A percentile compares a stretch with the other conserved stretches of the same genome.
Conservation (phyloP, 35 echinoderm and acorn worm genomes). For the Patiria miniata region DNA sequence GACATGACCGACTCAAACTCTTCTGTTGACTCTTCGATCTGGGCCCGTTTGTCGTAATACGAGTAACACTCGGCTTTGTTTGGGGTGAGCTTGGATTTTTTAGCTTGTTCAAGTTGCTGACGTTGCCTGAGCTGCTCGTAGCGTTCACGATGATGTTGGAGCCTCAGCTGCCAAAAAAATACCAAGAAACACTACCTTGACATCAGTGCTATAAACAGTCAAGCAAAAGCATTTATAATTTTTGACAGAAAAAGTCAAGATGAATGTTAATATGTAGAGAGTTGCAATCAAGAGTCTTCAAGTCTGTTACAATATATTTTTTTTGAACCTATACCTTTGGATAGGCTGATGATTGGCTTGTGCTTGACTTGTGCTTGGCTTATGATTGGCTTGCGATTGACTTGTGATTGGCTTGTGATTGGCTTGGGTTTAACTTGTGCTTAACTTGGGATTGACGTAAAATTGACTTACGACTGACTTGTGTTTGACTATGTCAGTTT, state of each 20-base stretch:
- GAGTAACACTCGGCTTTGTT: constrained; percentile 40
- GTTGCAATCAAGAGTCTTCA: too few relatives aligned
- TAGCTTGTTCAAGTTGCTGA: neutral
- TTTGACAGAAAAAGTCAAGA: too few relatives aligned
- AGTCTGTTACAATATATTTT: too few relatives aligned
- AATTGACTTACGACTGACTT: too few relatives aligned
- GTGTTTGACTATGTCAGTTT: too few relatives aligned
- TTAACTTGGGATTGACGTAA: too few relatives aligned
- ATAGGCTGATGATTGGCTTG: too few relatives aligned
- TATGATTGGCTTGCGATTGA: too few relatives aligned
- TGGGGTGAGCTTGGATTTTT: constrained; percentile 28
- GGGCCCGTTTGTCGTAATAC: constrained; percentile 34
- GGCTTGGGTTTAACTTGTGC: too few relatives aligned
- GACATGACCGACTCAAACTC: constrained; percentile 7
- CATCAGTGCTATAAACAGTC: neutral
- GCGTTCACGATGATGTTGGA: constrained; percentile 50
- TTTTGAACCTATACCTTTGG: too few relatives aligned
- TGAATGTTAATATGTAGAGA: neutral
- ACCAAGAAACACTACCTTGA: neutral
- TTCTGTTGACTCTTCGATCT: neutral
- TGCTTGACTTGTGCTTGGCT: too few relatives aligned
- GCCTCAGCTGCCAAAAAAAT: constrained; percentile 51
- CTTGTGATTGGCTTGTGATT: too few relatives aligned
- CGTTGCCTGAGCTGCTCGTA: constrained; percentile 54
- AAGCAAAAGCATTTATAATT: neutral